These are phyloP conservation scores for Cherax quadricarinatus DNA, from an alignment of 1,140 invertebrate species.

Conservation along the genomic window DNA sequence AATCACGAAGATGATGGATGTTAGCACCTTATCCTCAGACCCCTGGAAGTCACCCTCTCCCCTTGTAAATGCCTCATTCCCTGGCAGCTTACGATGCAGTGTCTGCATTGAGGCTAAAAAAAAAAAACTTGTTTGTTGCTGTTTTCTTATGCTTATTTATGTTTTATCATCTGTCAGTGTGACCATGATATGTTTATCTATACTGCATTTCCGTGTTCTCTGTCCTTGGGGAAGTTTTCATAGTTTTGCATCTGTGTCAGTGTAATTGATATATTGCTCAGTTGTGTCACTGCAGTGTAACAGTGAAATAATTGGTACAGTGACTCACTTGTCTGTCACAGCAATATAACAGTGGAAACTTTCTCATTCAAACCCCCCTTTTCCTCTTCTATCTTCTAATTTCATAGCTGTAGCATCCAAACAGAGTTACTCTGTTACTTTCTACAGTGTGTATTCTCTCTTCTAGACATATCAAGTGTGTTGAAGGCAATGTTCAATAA, in stretches of 20 bases:
- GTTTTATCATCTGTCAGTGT: constrained; percentile 45
- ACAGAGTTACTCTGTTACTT: constrained; percentile 40
- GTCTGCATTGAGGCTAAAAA: constrained; percentile 61
- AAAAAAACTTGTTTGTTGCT: constrained; percentile 62
- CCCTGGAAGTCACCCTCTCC: constrained; percentile 45
- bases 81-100: constrained; percentile 52
- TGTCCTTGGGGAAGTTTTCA: constrained; percentile 51
- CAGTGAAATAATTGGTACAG: background rate
- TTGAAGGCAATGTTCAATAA: constrained; percentile 72
- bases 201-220: constrained; percentile 43
- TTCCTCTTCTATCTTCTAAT: constrained; percentile 42
- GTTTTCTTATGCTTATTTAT: constrained; percentile 24
- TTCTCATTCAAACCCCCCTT: constrained; percentile 29
- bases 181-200: constrained; percentile 47
- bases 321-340: constrained; percentile 1
- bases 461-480: constrained; percentile 73
- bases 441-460: constrained; percentile 67
- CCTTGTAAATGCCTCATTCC: constrained; percentile 53
- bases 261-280: background rate
- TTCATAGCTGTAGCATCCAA: constrained; percentile 47
- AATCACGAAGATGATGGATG: constrained; percentile 43
- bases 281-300: too few species aligned
- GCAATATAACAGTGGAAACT: constrained; percentile 34
- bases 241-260: background rate
- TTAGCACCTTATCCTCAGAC: constrained; percentile 53